Percentiles rank a stretch among this genome's conserved stretches.
phyloP scores from a whole-genome alignment of 2,113 vertebrate species.

The Dromas ardeola region DNA sequence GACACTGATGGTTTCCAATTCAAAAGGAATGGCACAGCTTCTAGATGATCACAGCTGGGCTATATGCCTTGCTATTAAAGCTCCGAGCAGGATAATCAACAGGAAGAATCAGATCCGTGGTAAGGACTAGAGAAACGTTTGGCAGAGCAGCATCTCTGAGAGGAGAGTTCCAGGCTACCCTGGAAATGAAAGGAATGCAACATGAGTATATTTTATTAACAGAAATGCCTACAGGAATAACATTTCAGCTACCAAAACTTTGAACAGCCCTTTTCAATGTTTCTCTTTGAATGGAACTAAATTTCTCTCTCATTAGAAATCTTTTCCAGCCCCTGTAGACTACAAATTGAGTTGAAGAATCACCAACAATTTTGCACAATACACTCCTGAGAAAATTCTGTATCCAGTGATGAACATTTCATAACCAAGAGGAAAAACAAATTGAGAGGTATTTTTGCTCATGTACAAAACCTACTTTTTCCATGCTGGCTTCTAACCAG shows the following conservation, averaged over 20 bases:
- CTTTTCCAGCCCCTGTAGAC: background rate
- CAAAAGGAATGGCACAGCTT: background rate
- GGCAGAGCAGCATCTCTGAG: background rate
- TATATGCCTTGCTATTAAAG: background rate
- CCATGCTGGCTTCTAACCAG: background rate
- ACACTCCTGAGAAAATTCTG: background rate
- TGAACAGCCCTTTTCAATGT: background rate
- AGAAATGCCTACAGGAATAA: constrained; percentile 4
- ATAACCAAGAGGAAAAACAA: background rate
- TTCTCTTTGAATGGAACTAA: background rate
- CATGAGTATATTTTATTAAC: background rate
- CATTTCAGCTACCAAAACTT: background rate
- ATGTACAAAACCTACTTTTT: background rate
- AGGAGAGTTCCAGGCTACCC: background rate
- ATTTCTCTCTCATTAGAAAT: background rate
- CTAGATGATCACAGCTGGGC: background rate
- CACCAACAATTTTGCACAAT: background rate
- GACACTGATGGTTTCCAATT: background rate
- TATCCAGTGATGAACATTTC: background rate
- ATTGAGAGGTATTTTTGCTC: background rate
- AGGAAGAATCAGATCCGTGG: background rate
- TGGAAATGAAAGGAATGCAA: constrained; percentile 7
- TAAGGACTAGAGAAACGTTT: background rate
- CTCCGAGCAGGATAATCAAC: background rate
- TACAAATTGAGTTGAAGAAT: background rate